Percentiles rank a stretch among this genome's conserved stretches.
Conservation (phyloP, 2,888 invertebrate species). For the Tetranychus piercei region DNA sequence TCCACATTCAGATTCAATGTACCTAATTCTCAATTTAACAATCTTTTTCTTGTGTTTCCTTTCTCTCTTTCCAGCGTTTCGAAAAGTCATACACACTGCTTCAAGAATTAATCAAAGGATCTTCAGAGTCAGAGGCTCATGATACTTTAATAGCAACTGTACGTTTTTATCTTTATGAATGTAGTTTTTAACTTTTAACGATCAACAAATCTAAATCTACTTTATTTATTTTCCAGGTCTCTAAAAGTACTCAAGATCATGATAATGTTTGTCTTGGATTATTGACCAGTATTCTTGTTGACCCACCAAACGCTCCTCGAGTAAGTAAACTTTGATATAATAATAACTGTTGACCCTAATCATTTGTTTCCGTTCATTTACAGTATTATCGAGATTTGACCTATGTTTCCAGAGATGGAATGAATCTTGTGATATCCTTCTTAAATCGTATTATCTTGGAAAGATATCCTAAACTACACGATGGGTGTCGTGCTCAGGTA, state of each 20-base stretch:
- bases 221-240: constrained; percentile 31
- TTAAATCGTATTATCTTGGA: constrained; percentile 68
- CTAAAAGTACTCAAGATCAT: constrained; percentile 60
- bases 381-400: constrained; percentile 75
- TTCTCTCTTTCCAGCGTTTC: constrained; percentile 49
- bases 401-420: constrained; percentile 68
- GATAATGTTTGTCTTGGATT: constrained; percentile 83
- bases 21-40: not conserved
- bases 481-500: constrained; percentile 46
- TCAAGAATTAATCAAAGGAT: constrained; percentile 55
- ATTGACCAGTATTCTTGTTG: constrained; percentile 66
- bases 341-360: not conserved
- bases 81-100: constrained; percentile 62
- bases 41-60: not conserved
- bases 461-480: constrained; percentile 67
- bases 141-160: constrained; percentile 74
- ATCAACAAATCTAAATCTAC: not conserved
- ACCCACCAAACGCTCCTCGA: constrained; percentile 42
- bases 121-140: constrained; percentile 81
- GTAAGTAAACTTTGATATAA: constrained; percentile 27
- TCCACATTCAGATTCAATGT: not conserved
- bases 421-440: constrained; percentile 58
- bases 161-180: constrained; percentile 24
- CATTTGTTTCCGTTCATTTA: constrained; percentile 4
- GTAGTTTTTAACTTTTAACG: not conserved